Conservation (phyloP, 1,140 invertebrate genomes). For the Lordiphosa collinella region DNA sequence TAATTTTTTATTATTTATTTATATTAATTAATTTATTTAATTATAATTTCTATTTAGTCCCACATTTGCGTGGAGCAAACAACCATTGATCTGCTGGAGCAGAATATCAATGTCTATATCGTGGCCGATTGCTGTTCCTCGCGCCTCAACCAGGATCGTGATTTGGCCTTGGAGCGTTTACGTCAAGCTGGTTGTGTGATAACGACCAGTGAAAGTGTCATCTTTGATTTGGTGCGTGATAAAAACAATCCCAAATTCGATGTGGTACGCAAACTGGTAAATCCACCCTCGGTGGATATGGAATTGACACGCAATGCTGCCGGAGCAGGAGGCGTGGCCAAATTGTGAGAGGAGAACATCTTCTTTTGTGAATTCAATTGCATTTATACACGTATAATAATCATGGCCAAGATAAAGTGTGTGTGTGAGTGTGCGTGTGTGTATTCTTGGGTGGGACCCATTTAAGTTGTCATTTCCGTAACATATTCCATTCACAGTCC, state of each 20-base stretch:
- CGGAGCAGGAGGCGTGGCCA: slow-evolving; percentile 23
- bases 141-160: slow-evolving; percentile 84
- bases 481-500: slow-evolving; percentile 45
- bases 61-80: slow-evolving; percentile 95
- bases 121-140: slow-evolving; percentile 94
- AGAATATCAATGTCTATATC: slow-evolving; percentile 88
- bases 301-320: slow-evolving; percentile 29
- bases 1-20: no score
- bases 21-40: no score
- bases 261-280: slow-evolving; percentile 59
- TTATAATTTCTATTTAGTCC: slow-evolving; percentile 70
- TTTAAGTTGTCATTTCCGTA: slow-evolving; percentile 69
- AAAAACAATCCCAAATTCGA: slow-evolving; percentile 89
- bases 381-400: slow-evolving; percentile 34
- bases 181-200: slow-evolving; percentile 88
- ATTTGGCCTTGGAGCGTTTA: slow-evolving; percentile 87
- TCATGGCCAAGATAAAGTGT: no score
- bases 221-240: slow-evolving; percentile 88
- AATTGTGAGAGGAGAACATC: slow-evolving; percentile 19
- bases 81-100: slow-evolving; percentile 87
- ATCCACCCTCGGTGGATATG: slow-evolving; percentile 58
- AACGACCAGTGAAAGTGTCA: slow-evolving; percentile 89
- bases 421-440: slow-evolving; percentile 15
- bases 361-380: slow-evolving; percentile 30
- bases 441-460: slow-evolving; percentile 28